Evolutionary conservation across 2,113 vertebrate genomes (phyloP).

Genomic region (Columba janthina): DNA sequence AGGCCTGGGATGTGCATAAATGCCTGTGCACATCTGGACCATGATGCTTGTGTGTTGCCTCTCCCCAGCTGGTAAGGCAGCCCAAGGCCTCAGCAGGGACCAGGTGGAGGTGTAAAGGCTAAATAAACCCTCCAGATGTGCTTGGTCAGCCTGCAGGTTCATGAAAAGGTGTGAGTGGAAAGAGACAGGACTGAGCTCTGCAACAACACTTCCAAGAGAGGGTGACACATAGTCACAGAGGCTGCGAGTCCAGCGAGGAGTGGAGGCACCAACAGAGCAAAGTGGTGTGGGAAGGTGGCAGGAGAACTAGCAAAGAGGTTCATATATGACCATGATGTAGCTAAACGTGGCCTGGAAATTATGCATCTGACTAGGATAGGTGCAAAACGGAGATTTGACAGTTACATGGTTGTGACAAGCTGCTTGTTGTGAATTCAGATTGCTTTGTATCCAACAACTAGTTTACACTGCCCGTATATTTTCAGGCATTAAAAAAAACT

Average conservation of each 20-base stretch:
- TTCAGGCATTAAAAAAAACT: not conserved
- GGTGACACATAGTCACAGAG: accelerated
- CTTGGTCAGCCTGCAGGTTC: not conserved
- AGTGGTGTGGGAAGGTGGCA: not conserved
- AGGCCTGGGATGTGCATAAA: not conserved
- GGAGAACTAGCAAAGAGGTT: not conserved
- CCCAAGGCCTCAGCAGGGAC: not conserved
- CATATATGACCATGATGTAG: not conserved
- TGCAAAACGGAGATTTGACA: not conserved
- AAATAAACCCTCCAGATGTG: not conserved
- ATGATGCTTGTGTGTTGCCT: not conserved
- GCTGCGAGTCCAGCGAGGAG: not conserved
- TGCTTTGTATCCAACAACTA: not conserved
- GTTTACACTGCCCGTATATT: not conserved
- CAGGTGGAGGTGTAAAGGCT: not conserved
- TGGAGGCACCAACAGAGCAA: not conserved
- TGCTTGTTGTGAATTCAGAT: not conserved
- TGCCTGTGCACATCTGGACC: accelerated
- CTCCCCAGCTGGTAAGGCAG: not conserved
- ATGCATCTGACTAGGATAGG: not conserved
- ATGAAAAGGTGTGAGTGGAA: not conserved
- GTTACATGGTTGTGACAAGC: not conserved
- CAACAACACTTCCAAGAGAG: not conserved
- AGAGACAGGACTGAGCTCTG: not conserved
- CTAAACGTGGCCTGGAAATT: not conserved